phyloP scores from a whole-genome alignment of 2,113 vertebrate species.

The Zapornia atra region DNA sequence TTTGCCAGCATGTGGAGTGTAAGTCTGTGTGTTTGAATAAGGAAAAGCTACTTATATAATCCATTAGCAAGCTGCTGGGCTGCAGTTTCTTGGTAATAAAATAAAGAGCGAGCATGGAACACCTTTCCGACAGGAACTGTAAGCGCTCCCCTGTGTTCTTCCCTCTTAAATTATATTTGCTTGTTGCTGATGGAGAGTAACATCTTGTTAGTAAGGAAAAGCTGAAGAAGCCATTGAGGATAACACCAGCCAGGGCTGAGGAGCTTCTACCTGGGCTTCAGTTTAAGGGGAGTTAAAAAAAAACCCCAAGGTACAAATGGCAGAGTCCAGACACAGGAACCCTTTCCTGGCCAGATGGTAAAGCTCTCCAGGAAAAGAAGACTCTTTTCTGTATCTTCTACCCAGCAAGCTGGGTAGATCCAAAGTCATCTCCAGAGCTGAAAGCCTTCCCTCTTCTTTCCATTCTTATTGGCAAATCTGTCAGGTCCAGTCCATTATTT shows the following conservation, averaged over 20 bases:
- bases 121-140: background rate
- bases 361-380: too few relatives aligned
- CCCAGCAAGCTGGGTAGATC: background rate
- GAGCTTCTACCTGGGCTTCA: background rate
- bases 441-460: background rate
- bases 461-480: background rate
- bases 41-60: background rate
- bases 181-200: background rate
- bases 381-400: background rate
- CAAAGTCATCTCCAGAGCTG: background rate
- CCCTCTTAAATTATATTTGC: background rate
- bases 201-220: background rate
- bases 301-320: background rate
- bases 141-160: background rate
- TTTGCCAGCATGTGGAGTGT: background rate
- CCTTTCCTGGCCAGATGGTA: background rate
- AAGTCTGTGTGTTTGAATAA: background rate
- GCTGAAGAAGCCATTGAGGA: background rate
- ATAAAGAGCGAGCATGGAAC: background rate
- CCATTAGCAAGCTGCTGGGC: background rate
- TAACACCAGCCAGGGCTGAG: background rate
- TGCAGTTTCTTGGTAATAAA: background rate
- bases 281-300: rapidly evolving
- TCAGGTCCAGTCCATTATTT: background rate
- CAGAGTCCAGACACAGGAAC: background rate